phyloP scores from a whole-genome alignment of 2,888 invertebrate species.

The Mayetiola destructor region DNA sequence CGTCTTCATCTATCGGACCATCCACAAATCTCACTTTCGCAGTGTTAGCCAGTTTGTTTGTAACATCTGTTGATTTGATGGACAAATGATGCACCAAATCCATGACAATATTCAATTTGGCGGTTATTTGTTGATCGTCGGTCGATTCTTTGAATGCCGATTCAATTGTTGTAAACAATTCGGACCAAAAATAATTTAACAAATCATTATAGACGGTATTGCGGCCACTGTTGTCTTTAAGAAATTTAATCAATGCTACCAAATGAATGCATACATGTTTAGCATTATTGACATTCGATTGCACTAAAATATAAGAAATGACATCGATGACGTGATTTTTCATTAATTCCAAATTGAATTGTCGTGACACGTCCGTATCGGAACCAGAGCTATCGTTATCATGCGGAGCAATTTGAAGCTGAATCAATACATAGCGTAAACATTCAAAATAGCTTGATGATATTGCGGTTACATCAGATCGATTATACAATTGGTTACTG shows the following conservation, averaged over 20 bases:
- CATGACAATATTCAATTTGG: constrained; percentile 28
- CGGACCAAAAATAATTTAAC: constrained; percentile 26
- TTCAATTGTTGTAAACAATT: constrained; percentile 22
- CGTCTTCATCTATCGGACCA: constrained; percentile 15
- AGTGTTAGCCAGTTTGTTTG: constrained; percentile 35
- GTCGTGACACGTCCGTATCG: background rate
- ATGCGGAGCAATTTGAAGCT: constrained; percentile 35
- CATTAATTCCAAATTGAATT: constrained; percentile 20
- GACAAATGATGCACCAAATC: constrained; percentile 34
- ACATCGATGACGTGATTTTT: constrained; percentile 29
- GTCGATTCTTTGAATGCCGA: constrained; percentile 5
- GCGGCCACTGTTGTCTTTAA: constrained; percentile 26
- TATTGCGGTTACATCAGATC: constrained; percentile 53
- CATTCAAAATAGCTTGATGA: constrained; percentile 60
- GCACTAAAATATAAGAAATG: constrained; percentile 37
- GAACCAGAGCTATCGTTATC: constrained; percentile 5
- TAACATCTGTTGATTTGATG: constrained; percentile 23
- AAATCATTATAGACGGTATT: background rate
- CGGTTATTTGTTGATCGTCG: constrained; percentile 19
- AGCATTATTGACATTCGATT: constrained; percentile 26
- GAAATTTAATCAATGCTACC: constrained; percentile 40
- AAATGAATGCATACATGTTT: constrained; percentile 39
- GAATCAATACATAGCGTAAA: constrained; percentile 45
- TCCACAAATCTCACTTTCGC: constrained; percentile 41
- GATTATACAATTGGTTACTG: constrained; percentile 39